Percentiles rank a stretch among this genome's conserved stretches.
These are phyloP conservation scores for Percopsis transmontana DNA, from an alignment of 2,113 vertebrate genomes.

Conservation along the genomic window DNA sequence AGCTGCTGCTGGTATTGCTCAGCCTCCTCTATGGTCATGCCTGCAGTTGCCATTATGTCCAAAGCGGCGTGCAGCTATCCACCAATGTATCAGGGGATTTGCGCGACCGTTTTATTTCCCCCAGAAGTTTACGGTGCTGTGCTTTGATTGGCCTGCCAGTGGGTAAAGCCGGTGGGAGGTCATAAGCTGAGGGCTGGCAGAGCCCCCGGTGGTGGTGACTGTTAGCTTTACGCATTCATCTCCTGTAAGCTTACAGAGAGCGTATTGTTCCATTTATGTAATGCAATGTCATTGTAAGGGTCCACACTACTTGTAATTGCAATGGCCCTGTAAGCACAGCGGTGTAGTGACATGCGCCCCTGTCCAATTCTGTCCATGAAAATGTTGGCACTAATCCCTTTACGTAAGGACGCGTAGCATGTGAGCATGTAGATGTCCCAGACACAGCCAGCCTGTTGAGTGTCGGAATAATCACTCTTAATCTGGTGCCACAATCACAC, in stretches of 20 bases:
- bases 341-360: not conserved
- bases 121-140: conserved; percentile 1
- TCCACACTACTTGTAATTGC: not conserved
- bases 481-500: not conserved
- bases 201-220: conserved; percentile 58
- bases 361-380: not conserved
- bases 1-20: conserved; percentile 88
- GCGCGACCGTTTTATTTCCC: not conserved
- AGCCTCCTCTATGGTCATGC: conserved; percentile 86
- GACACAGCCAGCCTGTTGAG: not conserved
- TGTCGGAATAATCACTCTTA: not conserved
- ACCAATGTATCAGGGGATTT: not conserved
- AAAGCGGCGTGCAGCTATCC: conserved; percentile 72
- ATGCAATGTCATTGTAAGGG: conserved; percentile 17
- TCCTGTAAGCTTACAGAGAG: conserved; percentile 74
- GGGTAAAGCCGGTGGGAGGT: conserved; percentile 40
- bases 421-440: conserved; percentile 1
- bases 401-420: conserved; percentile 4
- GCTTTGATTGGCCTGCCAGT: conserved; percentile 20
- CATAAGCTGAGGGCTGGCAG: conserved; percentile 54
- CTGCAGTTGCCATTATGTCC: conserved; percentile 79
- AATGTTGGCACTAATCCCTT: conserved; percentile 10
- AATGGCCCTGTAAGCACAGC: not conserved
- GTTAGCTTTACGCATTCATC: conserved; percentile 75
- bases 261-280: conserved; percentile 23